These are phyloP conservation scores for Elephas maximus DNA, from an alignment of 2,113 vertebrate genomes.

Conservation along the genomic window DNA sequence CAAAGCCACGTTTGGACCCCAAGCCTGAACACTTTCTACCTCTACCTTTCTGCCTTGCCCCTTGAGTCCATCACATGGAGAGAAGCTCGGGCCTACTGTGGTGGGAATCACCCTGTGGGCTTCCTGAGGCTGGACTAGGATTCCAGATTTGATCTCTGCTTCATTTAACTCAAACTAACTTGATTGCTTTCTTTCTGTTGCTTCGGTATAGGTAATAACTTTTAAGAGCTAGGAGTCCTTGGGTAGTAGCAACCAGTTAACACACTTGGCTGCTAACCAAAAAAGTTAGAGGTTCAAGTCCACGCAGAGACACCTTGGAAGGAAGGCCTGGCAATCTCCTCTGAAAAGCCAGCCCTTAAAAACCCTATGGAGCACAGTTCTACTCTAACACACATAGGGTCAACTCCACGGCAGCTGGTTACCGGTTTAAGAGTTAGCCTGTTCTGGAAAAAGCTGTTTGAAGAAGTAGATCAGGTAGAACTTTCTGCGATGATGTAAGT, in stretches of 20 bases:
- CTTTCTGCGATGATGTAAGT: accelerated
- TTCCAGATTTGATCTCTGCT: background rate
- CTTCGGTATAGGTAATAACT: background rate
- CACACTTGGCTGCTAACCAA: background rate
- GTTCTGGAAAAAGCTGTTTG: background rate
- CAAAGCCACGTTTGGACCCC: background rate
- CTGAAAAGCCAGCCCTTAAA: background rate
- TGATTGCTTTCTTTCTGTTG: background rate
- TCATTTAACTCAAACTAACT: accelerated
- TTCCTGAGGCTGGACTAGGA: accelerated
- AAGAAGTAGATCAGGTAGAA: background rate
- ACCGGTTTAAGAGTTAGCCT: background rate
- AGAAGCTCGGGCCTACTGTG: background rate
- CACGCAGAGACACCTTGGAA: background rate
- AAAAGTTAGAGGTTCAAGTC: background rate
- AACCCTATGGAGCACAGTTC: background rate
- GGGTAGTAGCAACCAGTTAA: background rate
- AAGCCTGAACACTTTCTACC: background rate
- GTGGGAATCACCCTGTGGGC: background rate
- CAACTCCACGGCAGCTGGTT: too few relatives aligned
- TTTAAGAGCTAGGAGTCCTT: background rate
- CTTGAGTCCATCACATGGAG: background rate
- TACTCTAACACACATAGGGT: background rate
- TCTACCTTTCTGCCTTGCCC: too few relatives aligned
- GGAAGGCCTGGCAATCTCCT: background rate